Evolutionary conservation across 2,113 vertebrate genomes (phyloP).

Genomic region (Chunga burmeisteri): DNA sequence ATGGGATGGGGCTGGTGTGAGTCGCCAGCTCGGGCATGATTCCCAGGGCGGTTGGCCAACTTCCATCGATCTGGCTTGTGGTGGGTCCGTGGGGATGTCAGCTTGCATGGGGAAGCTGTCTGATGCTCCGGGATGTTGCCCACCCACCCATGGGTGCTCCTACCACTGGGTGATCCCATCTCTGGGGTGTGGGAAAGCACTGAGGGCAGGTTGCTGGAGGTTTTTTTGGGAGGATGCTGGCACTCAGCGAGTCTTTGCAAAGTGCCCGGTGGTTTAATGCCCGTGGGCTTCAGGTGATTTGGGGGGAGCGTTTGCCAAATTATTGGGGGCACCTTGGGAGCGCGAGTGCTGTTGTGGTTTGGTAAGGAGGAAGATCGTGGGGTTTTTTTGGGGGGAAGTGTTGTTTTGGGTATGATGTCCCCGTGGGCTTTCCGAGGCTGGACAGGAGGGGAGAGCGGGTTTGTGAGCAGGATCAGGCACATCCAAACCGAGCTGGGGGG

Average conservation of each 20-base stretch:
- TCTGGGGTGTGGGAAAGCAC: background rate
- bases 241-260: rapidly evolving
- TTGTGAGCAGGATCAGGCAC: rapidly evolving
- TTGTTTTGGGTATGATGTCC: rapidly evolving
- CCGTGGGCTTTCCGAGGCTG: rapidly evolving
- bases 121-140: background rate
- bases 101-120: rapidly evolving
- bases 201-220: background rate
- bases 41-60: rapidly evolving
- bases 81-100: rapidly evolving
- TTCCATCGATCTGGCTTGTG: rapidly evolving
- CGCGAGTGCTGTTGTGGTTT: rapidly evolving
- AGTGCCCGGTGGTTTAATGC: rapidly evolving
- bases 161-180: background rate
- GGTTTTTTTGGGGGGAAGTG: background rate
- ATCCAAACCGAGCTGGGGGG: background rate
- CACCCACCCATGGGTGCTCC: background rate
- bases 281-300: rapidly evolving
- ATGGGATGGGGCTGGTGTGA: background rate
- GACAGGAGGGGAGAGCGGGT: rapidly evolving
- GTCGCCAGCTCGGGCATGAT: rapidly evolving
- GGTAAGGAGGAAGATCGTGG: background rate
- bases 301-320: rapidly evolving
- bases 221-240: background rate
- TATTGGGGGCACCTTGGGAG: rapidly evolving